Evolutionary conservation across 2,113 vertebrate genomes (phyloP), one percentile per base, ranked within the genome.

Genomic region (Passer domesticus): DNA sequence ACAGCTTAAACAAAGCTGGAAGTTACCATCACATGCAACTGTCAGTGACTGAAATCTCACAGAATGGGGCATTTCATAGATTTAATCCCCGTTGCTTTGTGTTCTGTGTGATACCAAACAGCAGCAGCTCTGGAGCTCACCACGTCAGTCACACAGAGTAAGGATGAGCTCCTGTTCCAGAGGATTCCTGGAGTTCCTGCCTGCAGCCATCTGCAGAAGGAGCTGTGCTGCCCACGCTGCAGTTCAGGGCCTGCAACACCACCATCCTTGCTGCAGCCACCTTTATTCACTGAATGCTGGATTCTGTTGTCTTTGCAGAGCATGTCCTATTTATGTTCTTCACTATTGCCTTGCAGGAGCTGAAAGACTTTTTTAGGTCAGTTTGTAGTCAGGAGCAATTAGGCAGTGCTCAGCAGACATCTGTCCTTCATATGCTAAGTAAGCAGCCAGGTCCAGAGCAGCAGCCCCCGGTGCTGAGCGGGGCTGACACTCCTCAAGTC

Each of bases 281-380:
- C 82, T 80, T 60, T 59, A 43, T 43, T 75, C 53, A 43, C 41
- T 8, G 24, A 86, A 37, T 3, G 35, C 53, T 78, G 44, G 16
- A 44, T 68, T 95, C 88, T 95, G 39, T 96, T 33, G 55, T 59
- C 87, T 97, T 83, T 91, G 85, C 92, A 92, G 21, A 92, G 90
- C 83, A 68, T 91, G 78, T 68, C 80, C 76, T 86, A 28, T 92
- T 96, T 95, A 11, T 87, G 67, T 78, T 90, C 82, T 85, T 96
- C 60, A 27, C 41, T 69, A 3, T 81, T 94, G 91, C 72, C 94
- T 83, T 67, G 49, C 60, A 67, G 87, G 83, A 93, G 85, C 85
- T 94, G 95, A 93, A 95, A 92, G 93, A 81, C 94, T 93, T 94
- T 94, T 96, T 92, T 37, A 95, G 93, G 97, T 96, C 95, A 95